These are phyloP conservation scores for Lepidonotus clava DNA, from an alignment of 2,888 invertebrate species.

Conservation along the genomic window DNA sequence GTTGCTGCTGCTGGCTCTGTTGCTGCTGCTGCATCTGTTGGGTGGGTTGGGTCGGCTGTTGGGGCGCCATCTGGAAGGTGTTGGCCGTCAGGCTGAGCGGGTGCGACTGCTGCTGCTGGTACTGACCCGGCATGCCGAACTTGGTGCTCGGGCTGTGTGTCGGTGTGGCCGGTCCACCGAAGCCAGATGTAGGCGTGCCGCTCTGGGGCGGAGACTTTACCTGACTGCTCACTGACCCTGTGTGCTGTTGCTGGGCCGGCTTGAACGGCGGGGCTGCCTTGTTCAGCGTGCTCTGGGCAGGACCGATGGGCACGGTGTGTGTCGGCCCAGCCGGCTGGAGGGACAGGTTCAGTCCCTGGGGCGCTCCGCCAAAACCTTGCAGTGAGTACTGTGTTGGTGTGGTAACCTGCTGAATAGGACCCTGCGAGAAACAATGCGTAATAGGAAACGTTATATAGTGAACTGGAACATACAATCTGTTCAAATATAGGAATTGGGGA, in stretches of 20 bases:
- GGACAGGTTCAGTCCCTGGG: conserved; percentile 69
- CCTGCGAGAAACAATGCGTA: conserved; percentile 64
- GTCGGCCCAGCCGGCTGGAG: conserved; percentile 63
- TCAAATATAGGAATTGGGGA: no score
- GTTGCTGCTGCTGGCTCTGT: conserved; percentile 43
- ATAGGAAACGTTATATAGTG: no score
- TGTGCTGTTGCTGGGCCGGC: conserved; percentile 60
- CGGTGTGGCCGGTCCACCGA: conserved; percentile 16
- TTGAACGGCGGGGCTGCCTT: conserved; percentile 66
- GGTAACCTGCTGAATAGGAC: conserved; percentile 74
- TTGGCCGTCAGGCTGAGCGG: conserved; percentile 66
- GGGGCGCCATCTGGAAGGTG: conserved; percentile 59
- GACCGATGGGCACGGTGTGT: conserved; percentile 53
- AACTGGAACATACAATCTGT: no score
- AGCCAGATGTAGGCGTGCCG: conserved; percentile 46
- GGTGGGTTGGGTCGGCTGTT: conserved; percentile 40
- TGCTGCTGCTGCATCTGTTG: conserved; percentile 11
- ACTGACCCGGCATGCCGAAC: conserved; percentile 43
- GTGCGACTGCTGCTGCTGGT: conserved; percentile 63
- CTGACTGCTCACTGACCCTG: conserved; percentile 45
- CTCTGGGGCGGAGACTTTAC: conserved; percentile 58
- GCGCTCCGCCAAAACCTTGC: conserved; percentile 80
- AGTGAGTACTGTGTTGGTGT: conserved; percentile 81
- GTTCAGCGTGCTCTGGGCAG: conserved; percentile 64
- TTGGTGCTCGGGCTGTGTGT: conserved; percentile 14